phyloP scores from a whole-genome alignment of 2,113 vertebrate genomes.

The Pangasianodon gigas region DNA sequence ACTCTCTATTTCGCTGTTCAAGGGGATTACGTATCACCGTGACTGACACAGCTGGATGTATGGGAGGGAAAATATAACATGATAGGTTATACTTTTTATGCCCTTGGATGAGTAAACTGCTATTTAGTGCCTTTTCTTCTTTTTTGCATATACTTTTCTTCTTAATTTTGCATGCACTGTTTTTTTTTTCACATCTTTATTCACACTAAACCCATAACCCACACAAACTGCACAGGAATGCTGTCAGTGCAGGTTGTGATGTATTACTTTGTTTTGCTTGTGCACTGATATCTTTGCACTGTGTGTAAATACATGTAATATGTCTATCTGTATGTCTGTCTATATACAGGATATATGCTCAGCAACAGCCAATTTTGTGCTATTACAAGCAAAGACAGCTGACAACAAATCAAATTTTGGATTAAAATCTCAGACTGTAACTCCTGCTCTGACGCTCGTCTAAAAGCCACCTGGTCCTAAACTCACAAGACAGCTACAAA shows the following conservation, averaged over 20 bases:
- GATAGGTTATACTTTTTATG: neutral
- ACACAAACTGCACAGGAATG: neutral
- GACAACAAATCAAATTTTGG: neutral
- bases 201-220: neutral
- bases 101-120: neutral
- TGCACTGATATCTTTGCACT: neutral
- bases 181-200: neutral
- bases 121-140: neutral
- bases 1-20: constrained; percentile 22
- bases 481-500: neutral
- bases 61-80: neutral
- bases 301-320: neutral
- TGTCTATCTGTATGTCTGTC: neutral
- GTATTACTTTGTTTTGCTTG: neutral
- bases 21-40: neutral
- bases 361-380: neutral
- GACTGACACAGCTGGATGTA: neutral
- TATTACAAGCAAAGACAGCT: neutral
- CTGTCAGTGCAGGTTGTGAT: neutral
- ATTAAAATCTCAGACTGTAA: neutral
- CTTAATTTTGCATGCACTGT: neutral
- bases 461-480: neutral
- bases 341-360: neutral
- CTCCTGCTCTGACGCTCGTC: neutral
- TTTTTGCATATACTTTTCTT: neutral